These are phyloP conservation scores for Austrofundulus limnaeus DNA, from an alignment of 2,113 vertebrate genomes.

Conservation along the genomic window DNA sequence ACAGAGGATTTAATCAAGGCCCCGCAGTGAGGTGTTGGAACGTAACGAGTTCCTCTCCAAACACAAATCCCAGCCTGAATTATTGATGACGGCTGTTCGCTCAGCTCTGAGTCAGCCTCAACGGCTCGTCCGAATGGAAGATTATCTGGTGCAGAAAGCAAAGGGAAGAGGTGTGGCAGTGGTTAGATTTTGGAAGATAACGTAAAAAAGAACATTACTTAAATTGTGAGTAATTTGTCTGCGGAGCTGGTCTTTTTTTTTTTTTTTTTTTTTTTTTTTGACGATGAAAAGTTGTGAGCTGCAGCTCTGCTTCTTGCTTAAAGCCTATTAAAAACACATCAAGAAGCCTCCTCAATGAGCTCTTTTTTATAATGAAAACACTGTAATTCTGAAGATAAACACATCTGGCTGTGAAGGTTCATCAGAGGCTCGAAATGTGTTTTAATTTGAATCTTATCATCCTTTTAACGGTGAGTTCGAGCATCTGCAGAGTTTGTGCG, in stretches of 20 bases:
- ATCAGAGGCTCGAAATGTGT: neutral
- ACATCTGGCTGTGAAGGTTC: neutral
- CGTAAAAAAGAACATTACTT: neutral
- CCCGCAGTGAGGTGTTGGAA: conserved; percentile 49
- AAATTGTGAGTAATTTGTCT: neutral
- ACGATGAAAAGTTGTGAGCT: neutral
- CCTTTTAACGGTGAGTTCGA: neutral
- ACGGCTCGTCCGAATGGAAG: conserved; percentile 7
- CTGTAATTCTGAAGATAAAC: neutral
- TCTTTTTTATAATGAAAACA: neutral
- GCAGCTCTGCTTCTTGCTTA: neutral
- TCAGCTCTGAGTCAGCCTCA: conserved; percentile 44
- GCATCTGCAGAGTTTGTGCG: neutral
- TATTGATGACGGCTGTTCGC: conserved; percentile 70
- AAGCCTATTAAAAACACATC: conserved; percentile 6
- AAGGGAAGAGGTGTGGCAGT: neutral
- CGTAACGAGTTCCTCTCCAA: conserved; percentile 61
- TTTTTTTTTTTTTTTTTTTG: too few relatives aligned
- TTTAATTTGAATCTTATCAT: neutral
- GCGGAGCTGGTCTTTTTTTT: neutral
- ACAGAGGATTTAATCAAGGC: conserved; percentile 5
- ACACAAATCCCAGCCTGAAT: conserved; percentile 72
- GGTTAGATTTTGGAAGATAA: conserved; percentile 5
- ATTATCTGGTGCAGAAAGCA: neutral
- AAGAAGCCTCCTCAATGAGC: neutral